Evolutionary conservation across 2,888 invertebrate genomes (phyloP), one percentile per base, ranked within the genome.

Genomic region (Leucophenga montana): DNA sequence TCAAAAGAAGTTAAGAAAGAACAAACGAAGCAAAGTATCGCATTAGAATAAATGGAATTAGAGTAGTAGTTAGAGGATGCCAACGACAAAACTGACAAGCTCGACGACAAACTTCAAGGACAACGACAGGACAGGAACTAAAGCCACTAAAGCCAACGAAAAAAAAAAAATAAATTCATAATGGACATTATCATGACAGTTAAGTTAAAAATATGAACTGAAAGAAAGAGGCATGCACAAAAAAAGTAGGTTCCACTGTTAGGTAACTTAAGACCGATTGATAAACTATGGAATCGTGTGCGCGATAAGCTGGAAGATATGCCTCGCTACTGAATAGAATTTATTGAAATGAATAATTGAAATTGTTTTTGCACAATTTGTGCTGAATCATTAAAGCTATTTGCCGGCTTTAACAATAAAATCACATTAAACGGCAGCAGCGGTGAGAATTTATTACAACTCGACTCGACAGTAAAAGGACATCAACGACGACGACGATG

Each of bases 31-130:
- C 56, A 71, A 73, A 77, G 67, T 73, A 71, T 73, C 77, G 73
- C 71, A 80, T 82, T 81, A 80, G 82, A 80, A 77, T 82, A 81
- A 80, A 79, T 80, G 80, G 50, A 20, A 14, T 73, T 82, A 73
- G 72, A 77, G 68, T 57, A 72, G 33, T 22, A 64, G 53, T 62
- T 31, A 68, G 57, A 44, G 61, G 33, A 8, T 8, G 13, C 31
- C 44, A 59, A 59, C 9, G 27, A 39, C 50, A 22, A n/a, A 39
- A 57, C 66, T 62, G 20, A 4, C 61, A 61, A 62, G 8, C 11
- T 3, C 59, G 69, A 68, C 66, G 66, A 53, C 73, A 81, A 70
- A 78, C 78, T 77, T 71, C 80, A 80, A 80, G 80, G 82, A 81
- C 78, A 66, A 72, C 71, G 56, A 70, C 27, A 64, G 71, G 20